Base-by-base conservation (phyloP, 53 echinoderm and acorn worm species). In the Luidia sarsii region DNA sequence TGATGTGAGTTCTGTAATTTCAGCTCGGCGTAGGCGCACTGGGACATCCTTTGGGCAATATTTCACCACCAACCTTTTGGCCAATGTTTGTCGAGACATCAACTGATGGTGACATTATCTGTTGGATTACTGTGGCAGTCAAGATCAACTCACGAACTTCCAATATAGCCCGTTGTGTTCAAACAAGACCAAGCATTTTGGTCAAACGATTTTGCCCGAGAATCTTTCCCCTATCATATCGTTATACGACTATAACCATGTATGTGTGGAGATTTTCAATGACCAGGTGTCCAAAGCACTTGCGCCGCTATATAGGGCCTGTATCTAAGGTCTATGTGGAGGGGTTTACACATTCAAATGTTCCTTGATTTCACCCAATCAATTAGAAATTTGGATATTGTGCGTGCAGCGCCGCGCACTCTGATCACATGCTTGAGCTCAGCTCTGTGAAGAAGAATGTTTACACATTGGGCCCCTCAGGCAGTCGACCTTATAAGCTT, bases 1-100 rank as follows among this genome's bases (percentile, higher is more conserved):
- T 70, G 91, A 91, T 39, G 91, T 91, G 33, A 81, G 59, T 22
- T 9, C 24, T 28, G 11, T 4, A 25, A 4, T 7, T 57, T 3
- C 29, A 24, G 59, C 8, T 10, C 8, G 59, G 59, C 27, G 27
- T 57, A 4, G 30, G 14, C 14, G 30, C 28, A n/a, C 59, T 24
- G 24, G 13, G 11, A 2, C 21, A 18, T 28, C 27, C 0, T 57
- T 57, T 23, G 53, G 16, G 5, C 20, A 53, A 10, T 16, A 53
- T 4, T 53, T 8, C 15, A 15, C 15, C 8, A 10, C 15, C 15
- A 10, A 8, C 46, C 46, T 10, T 46, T 46, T n/a, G n/a, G 46
- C 15, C 8, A 46, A 46, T 46, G 15, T 46, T 10, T 15, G 8
- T 46, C 15, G 8, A 15, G 15, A 46, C 14, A 16, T 53, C 14